A percentile compares a stretch with the other conserved stretches of the same genome.
These are phyloP conservation scores for Smutsia temminckii DNA, from an alignment of 2,797 vertebrate species.

Conservation along the genomic window DNA sequence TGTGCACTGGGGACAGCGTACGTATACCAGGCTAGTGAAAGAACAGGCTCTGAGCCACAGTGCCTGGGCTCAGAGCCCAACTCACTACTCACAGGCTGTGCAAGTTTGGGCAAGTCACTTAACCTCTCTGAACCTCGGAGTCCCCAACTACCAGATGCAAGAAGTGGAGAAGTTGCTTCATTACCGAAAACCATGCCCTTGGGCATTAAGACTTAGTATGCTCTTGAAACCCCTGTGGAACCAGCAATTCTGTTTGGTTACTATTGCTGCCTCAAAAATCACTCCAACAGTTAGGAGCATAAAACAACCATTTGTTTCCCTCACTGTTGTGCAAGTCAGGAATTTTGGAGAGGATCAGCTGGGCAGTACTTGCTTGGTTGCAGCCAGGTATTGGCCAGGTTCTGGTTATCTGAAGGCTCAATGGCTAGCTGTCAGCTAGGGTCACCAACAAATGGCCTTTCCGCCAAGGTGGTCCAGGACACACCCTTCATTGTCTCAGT, in stretches of 20 bases:
- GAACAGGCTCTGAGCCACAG: background rate
- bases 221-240: background rate
- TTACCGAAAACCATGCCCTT: background rate
- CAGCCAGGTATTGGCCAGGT: background rate
- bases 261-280: background rate
- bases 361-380: background rate
- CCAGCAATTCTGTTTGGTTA: background rate
- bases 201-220: background rate
- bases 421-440: background rate
- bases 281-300: background rate
- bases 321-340: background rate
- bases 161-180: background rate
- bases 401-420: background rate
- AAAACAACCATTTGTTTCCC: background rate
- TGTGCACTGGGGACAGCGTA: accelerated
- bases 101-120: background rate
- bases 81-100: background rate
- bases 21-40: background rate
- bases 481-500: background rate
- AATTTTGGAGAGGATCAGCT: background rate
- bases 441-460: background rate
- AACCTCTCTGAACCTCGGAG: background rate
- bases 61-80: background rate
- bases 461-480: background rate
- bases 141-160: background rate